A percentile compares a stretch with the other conserved stretches of the same genome.
These are phyloP conservation scores for Scelioninae gen. 2 DNA, from an alignment of 2,888 invertebrate species.

Conservation along the genomic window DNA sequence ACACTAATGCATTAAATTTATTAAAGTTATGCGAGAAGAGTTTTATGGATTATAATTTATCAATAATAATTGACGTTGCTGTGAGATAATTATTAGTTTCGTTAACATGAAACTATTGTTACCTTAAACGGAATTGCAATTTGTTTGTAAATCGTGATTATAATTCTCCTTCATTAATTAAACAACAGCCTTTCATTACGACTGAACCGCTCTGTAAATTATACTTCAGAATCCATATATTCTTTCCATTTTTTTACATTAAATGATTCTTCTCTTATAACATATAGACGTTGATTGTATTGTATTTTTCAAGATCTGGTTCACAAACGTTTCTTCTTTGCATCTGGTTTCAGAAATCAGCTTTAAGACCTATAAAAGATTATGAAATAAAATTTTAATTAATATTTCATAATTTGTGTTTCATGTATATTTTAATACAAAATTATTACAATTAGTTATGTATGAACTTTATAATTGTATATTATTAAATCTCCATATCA, in stretches of 20 bases:
- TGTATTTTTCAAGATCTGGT: constrained; percentile 50
- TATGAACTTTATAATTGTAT: too few relatives aligned
- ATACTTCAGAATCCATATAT: not conserved
- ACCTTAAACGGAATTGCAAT: constrained; percentile 1
- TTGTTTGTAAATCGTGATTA: constrained; percentile 1
- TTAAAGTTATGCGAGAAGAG: constrained; percentile 1
- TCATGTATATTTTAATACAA: too few relatives aligned
- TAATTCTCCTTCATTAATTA: constrained; percentile 28
- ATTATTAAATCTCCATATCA: too few relatives aligned
- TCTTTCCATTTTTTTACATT: constrained; percentile 44
- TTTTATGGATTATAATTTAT: constrained; percentile 8
- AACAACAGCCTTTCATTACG: constrained; percentile 18
- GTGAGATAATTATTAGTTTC: not conserved
- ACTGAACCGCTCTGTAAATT: constrained; percentile 14
- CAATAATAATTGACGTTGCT: not conserved
- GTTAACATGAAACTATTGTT: not conserved
- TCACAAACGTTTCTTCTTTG: constrained; percentile 18
- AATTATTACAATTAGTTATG: too few relatives aligned
- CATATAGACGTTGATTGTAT: constrained; percentile 27
- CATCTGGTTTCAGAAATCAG: not conserved
- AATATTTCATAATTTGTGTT: too few relatives aligned
- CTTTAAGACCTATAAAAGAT: constrained; percentile 25
- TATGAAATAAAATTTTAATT: too few relatives aligned
- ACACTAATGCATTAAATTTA: not conserved
- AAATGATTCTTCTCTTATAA: constrained; percentile 12